Base-by-base conservation (phyloP, 2,113 vertebrate species). In the Tringa solitaria region DNA sequence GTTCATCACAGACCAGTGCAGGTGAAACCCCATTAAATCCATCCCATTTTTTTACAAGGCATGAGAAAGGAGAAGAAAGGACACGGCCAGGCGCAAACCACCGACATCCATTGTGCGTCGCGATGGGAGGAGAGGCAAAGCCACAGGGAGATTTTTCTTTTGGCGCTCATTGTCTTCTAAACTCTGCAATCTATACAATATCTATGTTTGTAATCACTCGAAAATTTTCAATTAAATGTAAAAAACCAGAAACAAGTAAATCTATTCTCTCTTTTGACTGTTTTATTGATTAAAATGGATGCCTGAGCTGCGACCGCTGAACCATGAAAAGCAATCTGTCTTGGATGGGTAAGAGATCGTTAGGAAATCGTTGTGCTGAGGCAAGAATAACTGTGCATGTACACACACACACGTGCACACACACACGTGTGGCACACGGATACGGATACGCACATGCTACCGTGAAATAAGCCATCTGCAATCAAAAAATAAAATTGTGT, bases 321-420 rank as follows among this genome's bases (percentile, higher is more conserved):
- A 98, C 98, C 97, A 84, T 98, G 97, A 98, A 98, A 98, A 98
- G 97, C 98, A 98, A 98, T 98, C 98, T 98, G 97, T 98, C 97
- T 98, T 97, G 96, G 97, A 97, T 96, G 97, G 98, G 95, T 97
- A 98, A 97, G 97, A 96, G 98, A 98, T 98, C 98, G 93, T 98
- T 98, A 98, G 97, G 96, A 97, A 98, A 98, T 97, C 90, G 45
- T 93, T 97, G 96, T 95, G 97, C 96, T 94, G 97, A 96, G 96
- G 97, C 83, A 94, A 96, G 97, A 96, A 97, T 97, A 98, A 97
- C 89, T 79, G 26, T 93, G 96, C 94, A 63, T 85, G 93, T 87
- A 89, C 74, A 96, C 87, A 93, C 46, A 33, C 51, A 14, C 80
- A 69, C 19, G 46, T 46, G 20, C 46, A 46, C 79, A 46, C 45